Evolutionary conservation across 2,113 vertebrate species (phyloP).

Genomic region (Carassius gibelio): DNA sequence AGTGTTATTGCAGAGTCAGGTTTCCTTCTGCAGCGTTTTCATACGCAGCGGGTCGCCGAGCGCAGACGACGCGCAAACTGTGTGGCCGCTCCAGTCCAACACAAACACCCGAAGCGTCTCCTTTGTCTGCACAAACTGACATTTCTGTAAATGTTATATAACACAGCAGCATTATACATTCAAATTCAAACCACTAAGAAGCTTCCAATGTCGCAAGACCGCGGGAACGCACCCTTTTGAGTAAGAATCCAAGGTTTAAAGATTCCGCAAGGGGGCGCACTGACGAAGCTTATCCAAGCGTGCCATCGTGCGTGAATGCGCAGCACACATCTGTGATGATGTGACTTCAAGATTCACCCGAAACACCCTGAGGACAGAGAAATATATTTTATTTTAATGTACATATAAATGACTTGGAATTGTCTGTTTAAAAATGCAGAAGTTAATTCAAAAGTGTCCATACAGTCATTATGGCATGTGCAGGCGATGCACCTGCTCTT

Average conservation of each 20-base stretch:
- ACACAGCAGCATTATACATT: background rate
- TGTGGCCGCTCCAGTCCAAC: slow-evolving; percentile 56
- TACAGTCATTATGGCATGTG: background rate
- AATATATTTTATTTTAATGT: background rate
- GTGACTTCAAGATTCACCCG: background rate
- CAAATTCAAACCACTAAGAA: background rate
- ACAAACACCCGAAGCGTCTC: slow-evolving; percentile 33
- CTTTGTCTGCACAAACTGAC: background rate
- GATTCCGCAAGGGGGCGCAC: slow-evolving; percentile 54
- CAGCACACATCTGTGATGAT: background rate
- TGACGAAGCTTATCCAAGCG: slow-evolving; percentile 24
- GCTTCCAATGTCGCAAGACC: background rate
- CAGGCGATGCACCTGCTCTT: background rate
- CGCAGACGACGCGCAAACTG: slow-evolving; percentile 63
- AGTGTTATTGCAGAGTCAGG: slow-evolving; percentile 66
- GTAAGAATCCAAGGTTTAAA: background rate
- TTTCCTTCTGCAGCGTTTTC: slow-evolving; percentile 63
- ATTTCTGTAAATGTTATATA: background rate
- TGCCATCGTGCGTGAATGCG: background rate
- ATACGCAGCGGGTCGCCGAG: slow-evolving; percentile 72
- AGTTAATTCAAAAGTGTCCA: too few relatives aligned
- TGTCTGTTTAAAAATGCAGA: background rate
- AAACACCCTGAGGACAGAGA: background rate
- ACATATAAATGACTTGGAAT: background rate
- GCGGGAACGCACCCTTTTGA: background rate